These are phyloP conservation scores for Dendronephthya gigantea DNA, from an alignment of 64 coral and sea anemone species.

Conservation along the genomic window DNA sequence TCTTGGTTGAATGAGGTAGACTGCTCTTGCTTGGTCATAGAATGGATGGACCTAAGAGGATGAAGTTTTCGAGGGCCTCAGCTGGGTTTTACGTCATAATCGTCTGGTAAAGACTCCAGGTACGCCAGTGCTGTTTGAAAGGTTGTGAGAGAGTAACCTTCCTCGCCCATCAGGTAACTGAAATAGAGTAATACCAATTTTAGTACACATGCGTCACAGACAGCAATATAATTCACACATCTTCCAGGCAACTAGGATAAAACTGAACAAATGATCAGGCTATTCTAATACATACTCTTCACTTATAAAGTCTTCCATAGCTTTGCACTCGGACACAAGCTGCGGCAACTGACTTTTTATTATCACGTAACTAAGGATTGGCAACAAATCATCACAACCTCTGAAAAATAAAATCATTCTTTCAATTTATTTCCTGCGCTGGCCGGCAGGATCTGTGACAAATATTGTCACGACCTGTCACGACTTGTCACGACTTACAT, in stretches of 20 bases:
- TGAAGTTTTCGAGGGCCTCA: not conserved
- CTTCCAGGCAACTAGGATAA: not conserved
- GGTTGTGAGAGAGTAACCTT: conserved; percentile 91
- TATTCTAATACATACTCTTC: conserved; percentile 72
- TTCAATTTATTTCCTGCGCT: not conserved
- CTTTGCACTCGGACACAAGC: conserved; percentile 64
- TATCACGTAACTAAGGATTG: conserved; percentile 77
- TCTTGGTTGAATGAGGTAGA: no score
- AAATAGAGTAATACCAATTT: not conserved
- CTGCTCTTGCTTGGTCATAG: no score
- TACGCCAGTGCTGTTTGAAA: conserved; percentile 72
- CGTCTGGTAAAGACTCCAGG: conserved; percentile 45
- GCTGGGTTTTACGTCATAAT: not conserved
- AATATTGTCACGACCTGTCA: no score
- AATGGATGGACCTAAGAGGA: not conserved
- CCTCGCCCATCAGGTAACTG: conserved; percentile 94
- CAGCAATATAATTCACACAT: not conserved
- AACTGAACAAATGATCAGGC: not conserved
- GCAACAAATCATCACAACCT: conserved; percentile 78
- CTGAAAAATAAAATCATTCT: conserved; percentile 8
- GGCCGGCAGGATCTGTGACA: no score
- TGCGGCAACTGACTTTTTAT: conserved; percentile 66
- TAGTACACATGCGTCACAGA: no score
- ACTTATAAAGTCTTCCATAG: conserved; percentile 98
- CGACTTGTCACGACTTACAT: no score